These are phyloP conservation scores for Paraplagusia blochii DNA, from an alignment of 2,113 vertebrate species.

Conservation along the genomic window DNA sequence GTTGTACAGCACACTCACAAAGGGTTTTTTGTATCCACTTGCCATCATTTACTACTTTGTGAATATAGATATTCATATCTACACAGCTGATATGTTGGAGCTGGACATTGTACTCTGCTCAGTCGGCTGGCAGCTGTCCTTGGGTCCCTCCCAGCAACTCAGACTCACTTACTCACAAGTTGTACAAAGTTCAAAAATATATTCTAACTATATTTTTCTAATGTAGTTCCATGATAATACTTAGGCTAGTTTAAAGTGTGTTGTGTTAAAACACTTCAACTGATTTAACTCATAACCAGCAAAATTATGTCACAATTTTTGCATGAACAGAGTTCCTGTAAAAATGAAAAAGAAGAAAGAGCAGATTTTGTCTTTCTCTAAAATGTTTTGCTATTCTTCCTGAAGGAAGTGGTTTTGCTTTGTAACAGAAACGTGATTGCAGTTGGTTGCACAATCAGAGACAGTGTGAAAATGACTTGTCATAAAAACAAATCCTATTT, in stretches of 20 bases:
- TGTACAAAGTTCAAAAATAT: slow-evolving; percentile 52
- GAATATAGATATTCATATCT: slow-evolving; percentile 42
- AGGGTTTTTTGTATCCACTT: no score
- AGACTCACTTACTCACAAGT: slow-evolving; percentile 14
- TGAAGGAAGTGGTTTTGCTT: slow-evolving; percentile 25
- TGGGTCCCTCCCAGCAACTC: slow-evolving; percentile 26
- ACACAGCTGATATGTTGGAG: slow-evolving; percentile 60
- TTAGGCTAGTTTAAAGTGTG: no score
- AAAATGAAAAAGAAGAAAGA: no score
- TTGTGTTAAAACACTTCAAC: no score
- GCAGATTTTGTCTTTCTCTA: neutral
- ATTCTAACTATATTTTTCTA: no score
- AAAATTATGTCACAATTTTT: no score
- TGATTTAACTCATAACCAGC: no score
- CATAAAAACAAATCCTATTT: slow-evolving; percentile 4
- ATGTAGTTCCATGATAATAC: no score
- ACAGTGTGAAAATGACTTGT: slow-evolving; percentile 1
- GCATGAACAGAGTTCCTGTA: no score
- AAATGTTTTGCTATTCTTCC: neutral
- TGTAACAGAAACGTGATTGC: neutral
- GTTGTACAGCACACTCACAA: no score
- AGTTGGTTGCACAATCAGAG: slow-evolving; percentile 14
- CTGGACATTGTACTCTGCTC: slow-evolving; percentile 68
- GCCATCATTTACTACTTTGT: neutral
- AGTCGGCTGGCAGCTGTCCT: slow-evolving; percentile 27